Evolutionary conservation across 2,797 vertebrate species (phyloP).

Genomic region (Smutsia temminckii): DNA sequence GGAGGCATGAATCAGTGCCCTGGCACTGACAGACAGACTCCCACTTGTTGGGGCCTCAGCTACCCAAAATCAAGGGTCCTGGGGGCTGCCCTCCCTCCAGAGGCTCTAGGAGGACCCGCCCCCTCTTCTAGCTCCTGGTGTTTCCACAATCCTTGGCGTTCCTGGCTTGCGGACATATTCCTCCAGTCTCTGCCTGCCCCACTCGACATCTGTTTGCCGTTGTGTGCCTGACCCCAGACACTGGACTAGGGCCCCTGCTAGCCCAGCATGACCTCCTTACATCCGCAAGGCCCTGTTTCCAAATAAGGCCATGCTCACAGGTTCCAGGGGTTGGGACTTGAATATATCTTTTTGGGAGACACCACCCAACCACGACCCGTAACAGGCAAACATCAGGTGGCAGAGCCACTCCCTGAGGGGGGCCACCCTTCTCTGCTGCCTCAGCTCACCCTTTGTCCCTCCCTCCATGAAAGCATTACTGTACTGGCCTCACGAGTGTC

Average conservation of each 20-base stretch:
- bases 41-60: background rate
- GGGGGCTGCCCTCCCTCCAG: no score
- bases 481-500: background rate
- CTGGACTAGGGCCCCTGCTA: background rate
- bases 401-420: background rate
- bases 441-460: background rate
- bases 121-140: background rate
- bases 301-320: background rate
- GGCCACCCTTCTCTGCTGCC: background rate
- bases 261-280: background rate
- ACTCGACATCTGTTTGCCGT: background rate
- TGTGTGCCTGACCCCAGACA: background rate
- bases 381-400: no score
- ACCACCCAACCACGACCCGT: background rate
- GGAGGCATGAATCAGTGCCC: background rate
- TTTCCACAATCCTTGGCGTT: background rate
- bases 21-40: background rate
- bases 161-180: background rate
- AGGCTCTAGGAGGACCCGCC: no score
- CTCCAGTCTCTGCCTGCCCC: background rate
- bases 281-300: background rate
- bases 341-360: background rate
- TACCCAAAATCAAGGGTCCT: background rate
- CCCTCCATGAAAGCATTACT: background rate
- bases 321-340: background rate